Evolutionary conservation across 2,888 invertebrate species (phyloP), one percentile per base, ranked within the genome.

Genomic region (Thera britannica): DNA sequence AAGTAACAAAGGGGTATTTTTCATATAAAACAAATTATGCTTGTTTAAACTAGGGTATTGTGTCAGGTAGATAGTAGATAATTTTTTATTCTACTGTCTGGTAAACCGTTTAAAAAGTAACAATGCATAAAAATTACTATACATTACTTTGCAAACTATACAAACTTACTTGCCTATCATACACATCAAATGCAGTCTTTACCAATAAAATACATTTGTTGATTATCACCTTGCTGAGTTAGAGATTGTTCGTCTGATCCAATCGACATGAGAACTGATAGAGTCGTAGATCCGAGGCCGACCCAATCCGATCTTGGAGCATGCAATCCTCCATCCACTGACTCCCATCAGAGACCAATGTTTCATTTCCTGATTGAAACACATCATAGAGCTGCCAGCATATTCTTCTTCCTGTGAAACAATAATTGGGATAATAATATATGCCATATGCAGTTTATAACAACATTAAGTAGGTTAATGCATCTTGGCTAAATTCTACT

Each of bases 371-470:
- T 95, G 94, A 73, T 96, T 95, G 35, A 97, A 95, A 80, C 98
- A 98, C 82, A 97, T 95, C 94, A 98, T 96, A 4, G 98, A 97
- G 87, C 97, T 97, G 12, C 98, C 98, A 6, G 98, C 97, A 78
- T 97, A 96, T 90, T 98, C 97, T 90, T 97, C 97, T 88, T 97
- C 97, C 97, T 97, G 85, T 65, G 83, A 79, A 66, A 68, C 62
- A 71, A 35, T 57, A 46, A 34, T 23, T 23, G 23, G 23, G 23
- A 34, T 9, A 5, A 52, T 5, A 7, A 9, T 5, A 23, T 23
- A 34, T 0, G 52, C 9, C 3, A 9, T 34, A 9, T 34, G 4
- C 5, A 41, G 7, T 4, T 7, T 41, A 41, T 38, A 38, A 5
- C 3, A 38, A 5, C 4, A 5, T 5, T 38, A 6, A 5, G 38